Evolutionary conservation across 92 coral and sea anemone genomes (phyloP).

Genomic region (Heteractis magnifica): DNA sequence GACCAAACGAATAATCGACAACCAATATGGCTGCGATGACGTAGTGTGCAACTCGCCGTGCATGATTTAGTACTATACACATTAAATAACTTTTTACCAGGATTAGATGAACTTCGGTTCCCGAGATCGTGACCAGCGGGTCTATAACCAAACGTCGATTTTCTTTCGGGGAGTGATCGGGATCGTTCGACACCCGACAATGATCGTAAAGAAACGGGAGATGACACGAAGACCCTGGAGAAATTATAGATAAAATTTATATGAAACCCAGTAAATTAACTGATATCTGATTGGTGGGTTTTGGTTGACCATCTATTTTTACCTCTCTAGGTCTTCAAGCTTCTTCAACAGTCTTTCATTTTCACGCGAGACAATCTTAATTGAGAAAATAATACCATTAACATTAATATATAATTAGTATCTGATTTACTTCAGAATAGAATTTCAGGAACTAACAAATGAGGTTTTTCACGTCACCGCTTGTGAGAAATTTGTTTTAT

Average conservation of each 20-base stretch:
- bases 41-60: not conserved
- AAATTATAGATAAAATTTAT: not conserved
- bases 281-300: not conserved
- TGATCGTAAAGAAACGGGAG: conserved; percentile 52
- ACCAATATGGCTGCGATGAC: too few relatives aligned
- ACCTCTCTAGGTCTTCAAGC: conserved; percentile 90
- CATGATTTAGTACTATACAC: not conserved
- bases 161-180: conserved; percentile 56
- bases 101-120: not conserved
- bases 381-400: conserved; percentile 4
- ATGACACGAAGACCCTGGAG: conserved; percentile 58
- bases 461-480: too few relatives aligned
- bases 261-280: not conserved
- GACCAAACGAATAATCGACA: too few relatives aligned
- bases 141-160: conserved; percentile 17
- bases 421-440: too few relatives aligned
- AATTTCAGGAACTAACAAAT: too few relatives aligned
- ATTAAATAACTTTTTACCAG: conserved; percentile 33
- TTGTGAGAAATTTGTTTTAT: too few relatives aligned
- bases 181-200: conserved; percentile 68
- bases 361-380: conserved; percentile 91
- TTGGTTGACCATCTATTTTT: not conserved
- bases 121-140: conserved; percentile 33
- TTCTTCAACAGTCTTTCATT: conserved; percentile 87
- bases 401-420: not conserved